Base-by-base conservation (phyloP, 2,888 invertebrate genomes). In the Saturnia japonica region DNA sequence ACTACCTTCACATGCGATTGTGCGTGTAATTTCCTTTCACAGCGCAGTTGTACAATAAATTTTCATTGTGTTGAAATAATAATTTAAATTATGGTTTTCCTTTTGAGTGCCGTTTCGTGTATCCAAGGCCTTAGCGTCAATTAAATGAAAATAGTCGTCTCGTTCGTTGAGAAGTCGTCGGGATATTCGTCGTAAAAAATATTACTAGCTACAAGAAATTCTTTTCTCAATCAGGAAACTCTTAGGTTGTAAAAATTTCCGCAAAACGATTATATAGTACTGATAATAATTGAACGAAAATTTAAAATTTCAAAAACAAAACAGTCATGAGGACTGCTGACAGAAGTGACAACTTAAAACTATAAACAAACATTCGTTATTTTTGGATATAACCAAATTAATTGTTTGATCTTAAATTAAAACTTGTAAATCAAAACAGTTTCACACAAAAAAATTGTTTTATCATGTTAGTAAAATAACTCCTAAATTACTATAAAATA, bases 1-100 rank as follows among this genome's bases (percentile, higher is more conserved):
- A 68, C 73, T 69, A 68, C 70, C 70, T 71, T 71, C 72, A 72
- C 80, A 81, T 81, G 80, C 80, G 72, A 80, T 76, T 72, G 76
- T 80, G 81, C 80, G 80, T 80, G 80, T 74, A 74, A 74, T 68
- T 70, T 68, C 51, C 51, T 66, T 72, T 73, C 74, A 72, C 72
- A 73, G 74, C 47, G 72, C 71, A 70, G 64, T 57, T 75, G 19
- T n/a, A 40, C 40, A 22, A 40, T 64, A 40, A 64, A 64, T 72
- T 67, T 70, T 72, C 68, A 67, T 72, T 69, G 16, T 68, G 51
- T 68, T 74, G 1, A 40, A 40, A 64, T 64, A 34, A 68, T 70
- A 71, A 74, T 74, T 76, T 74, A 67, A 71, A 62, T 68, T 64
- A 76, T 73, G 72, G 78, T 16, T 64, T 80, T 74, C 62, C 76